Conservation (phyloP, 2,797 vertebrate species). For the Staurois parvus region DNA sequence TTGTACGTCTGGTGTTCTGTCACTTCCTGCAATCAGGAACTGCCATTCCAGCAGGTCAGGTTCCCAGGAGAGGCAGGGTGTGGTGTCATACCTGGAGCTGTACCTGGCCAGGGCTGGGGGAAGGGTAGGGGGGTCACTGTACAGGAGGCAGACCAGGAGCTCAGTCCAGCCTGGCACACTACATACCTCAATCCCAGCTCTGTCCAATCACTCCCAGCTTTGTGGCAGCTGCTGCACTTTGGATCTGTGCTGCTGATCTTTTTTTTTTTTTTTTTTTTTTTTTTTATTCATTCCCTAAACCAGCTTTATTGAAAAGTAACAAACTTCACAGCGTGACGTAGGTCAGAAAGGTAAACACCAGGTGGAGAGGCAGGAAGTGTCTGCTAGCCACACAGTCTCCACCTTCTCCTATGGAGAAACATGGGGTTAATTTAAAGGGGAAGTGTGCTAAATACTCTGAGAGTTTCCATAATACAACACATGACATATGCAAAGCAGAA, state of each 20-base stretch:
- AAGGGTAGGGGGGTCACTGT: neutral
- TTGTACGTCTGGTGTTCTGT: too few relatives aligned
- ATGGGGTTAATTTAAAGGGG: slow-evolving; percentile 1
- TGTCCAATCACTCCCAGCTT: slow-evolving; percentile 50
- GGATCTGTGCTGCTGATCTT: slow-evolving; percentile 1
- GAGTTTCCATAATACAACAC: neutral
- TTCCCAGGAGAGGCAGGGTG: slow-evolving; percentile 29
- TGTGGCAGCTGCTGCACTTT: slow-evolving; percentile 53
- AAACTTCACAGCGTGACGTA: slow-evolving; percentile 34
- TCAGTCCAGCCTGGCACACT: slow-evolving; percentile 35
- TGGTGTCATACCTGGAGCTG: slow-evolving; percentile 37
- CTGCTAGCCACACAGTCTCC: neutral
- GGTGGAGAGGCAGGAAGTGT: slow-evolving; percentile 23
- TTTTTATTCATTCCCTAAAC: neutral
- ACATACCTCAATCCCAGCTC: slow-evolving; percentile 56
- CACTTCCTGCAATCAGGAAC: slow-evolving; percentile 9
- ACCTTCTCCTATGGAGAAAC: neutral
- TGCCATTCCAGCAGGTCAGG: slow-evolving; percentile 19
- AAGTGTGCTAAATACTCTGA: neutral
- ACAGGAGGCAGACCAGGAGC: slow-evolving; percentile 3
- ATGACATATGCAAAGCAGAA: too few relatives aligned
- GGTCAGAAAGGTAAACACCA: slow-evolving; percentile 6
- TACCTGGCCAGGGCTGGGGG: slow-evolving; percentile 11
- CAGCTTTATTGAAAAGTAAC: slow-evolving; percentile 55
- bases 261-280: slow-evolving; percentile 28